Conservation (phyloP, 2,113 vertebrate genomes). For the Hyla sarda region DNA sequence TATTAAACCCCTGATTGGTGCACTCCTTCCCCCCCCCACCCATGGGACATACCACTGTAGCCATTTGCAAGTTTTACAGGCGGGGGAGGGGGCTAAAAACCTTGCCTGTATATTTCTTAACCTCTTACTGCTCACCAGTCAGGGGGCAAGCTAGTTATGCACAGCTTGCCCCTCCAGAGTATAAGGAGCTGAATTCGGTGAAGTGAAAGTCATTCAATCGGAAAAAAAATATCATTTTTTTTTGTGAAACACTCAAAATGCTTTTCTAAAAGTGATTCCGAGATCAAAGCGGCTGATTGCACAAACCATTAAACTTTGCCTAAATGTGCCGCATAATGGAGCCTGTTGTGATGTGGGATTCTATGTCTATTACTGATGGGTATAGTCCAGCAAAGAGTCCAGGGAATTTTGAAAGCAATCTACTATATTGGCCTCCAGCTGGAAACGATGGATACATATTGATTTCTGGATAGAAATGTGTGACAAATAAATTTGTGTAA, state of each 20-base stretch:
- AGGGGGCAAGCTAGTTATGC: too few relatives aligned
- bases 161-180: too few relatives aligned
- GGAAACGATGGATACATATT: background rate
- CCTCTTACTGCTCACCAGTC: too few relatives aligned
- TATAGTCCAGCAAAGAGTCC: background rate
- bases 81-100: too few relatives aligned
- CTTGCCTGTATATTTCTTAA: too few relatives aligned
- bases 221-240: background rate
- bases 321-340: conserved; percentile 24
- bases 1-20: too few relatives aligned
- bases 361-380: background rate
- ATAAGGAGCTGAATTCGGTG: background rate
- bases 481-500: conserved; percentile 32
- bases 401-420: background rate
- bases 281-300: background rate
- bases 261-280: background rate
- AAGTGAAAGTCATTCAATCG: background rate
- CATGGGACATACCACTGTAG: too few relatives aligned
- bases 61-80: too few relatives aligned
- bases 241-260: background rate
- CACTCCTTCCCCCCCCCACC: too few relatives aligned
- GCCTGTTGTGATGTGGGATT: background rate
- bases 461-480: conserved; percentile 23
- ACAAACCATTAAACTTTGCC: background rate
- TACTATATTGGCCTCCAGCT: conserved; percentile 34